These are phyloP conservation scores for Austrolebias charrua DNA, from an alignment of 2,797 vertebrate species.

Conservation along the genomic window DNA sequence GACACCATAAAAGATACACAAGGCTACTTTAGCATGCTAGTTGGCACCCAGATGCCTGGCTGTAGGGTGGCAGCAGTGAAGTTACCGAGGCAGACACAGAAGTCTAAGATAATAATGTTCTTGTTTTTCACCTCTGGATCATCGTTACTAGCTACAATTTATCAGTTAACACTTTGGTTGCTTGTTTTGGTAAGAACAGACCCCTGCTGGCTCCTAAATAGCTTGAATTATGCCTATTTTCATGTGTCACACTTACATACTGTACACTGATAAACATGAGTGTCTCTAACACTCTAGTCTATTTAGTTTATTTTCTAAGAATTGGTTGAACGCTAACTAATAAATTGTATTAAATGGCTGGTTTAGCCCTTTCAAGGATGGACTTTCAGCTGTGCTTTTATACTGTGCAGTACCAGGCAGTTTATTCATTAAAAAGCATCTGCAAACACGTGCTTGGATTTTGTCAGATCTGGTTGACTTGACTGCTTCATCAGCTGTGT, in stretches of 20 bases:
- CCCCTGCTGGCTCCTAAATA: no score
- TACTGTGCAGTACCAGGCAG: neutral
- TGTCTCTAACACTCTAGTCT: neutral
- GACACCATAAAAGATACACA: no score
- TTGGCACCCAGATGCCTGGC: no score
- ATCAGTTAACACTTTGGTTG: no score
- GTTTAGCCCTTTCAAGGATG: neutral
- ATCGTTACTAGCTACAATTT: no score
- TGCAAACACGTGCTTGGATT: neutral
- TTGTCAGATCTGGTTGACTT: slow-evolving; percentile 7
- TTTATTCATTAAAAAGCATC: neutral
- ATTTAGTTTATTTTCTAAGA: neutral
- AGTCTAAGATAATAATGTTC: no score
- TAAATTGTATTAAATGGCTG: slow-evolving; percentile 16
- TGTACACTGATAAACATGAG: neutral
- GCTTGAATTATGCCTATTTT: no score
- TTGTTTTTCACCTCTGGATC: no score
- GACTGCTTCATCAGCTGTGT: neutral
- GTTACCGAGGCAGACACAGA: no score
- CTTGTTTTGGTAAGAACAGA: no score
- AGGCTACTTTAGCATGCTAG: no score
- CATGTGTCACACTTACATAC: neutral
- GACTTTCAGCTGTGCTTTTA: neutral
- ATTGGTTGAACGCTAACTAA: slow-evolving; percentile 13
- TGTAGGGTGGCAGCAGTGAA: no score